A percentile compares a stretch with the other conserved stretches of the same genome.
Evolutionary conservation across 2,113 vertebrate species (phyloP).

Genomic region (Peromyscus leucopus): DNA sequence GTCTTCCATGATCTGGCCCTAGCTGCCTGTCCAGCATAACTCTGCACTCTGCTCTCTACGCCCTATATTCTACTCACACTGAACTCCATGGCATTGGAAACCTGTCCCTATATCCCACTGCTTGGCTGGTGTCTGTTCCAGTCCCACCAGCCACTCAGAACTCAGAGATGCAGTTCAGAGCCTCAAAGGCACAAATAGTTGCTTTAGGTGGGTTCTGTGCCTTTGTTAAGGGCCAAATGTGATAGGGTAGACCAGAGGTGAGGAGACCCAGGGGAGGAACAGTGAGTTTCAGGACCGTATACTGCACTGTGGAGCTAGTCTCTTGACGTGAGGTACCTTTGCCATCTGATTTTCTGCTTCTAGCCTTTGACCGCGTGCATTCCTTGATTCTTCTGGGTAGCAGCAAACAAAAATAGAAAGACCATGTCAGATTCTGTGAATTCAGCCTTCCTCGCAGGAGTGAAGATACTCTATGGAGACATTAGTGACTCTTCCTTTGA

Average conservation of each 20-base stretch:
- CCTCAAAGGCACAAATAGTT: neutral
- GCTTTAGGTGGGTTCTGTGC: neutral
- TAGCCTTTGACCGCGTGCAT: neutral
- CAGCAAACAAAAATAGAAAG: neutral
- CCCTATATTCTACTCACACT: neutral
- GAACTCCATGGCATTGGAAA: neutral
- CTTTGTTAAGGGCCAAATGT: constrained; percentile 9
- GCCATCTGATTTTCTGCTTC: neutral
- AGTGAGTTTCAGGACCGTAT: constrained; percentile 52
- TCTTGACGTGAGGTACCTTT: constrained; percentile 27
- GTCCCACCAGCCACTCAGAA: neutral
- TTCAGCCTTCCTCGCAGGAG: neutral
- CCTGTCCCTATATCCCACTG: constrained; percentile 17
- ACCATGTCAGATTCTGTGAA: neutral
- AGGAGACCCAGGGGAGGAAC: constrained; percentile 57
- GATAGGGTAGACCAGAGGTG: neutral
- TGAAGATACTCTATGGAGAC: neutral
- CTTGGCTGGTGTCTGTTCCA: neutral
- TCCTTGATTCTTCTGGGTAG: constrained; percentile 2
- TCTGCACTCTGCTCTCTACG: constrained; percentile 11
- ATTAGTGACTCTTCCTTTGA: neutral
- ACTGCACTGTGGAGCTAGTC: neutral
- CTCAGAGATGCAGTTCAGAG: constrained; percentile 39
- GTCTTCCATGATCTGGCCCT: neutral
- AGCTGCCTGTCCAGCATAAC: neutral